Evolutionary conservation across 2,888 invertebrate genomes (phyloP).

Genomic region (Agriopis marginaria): DNA sequence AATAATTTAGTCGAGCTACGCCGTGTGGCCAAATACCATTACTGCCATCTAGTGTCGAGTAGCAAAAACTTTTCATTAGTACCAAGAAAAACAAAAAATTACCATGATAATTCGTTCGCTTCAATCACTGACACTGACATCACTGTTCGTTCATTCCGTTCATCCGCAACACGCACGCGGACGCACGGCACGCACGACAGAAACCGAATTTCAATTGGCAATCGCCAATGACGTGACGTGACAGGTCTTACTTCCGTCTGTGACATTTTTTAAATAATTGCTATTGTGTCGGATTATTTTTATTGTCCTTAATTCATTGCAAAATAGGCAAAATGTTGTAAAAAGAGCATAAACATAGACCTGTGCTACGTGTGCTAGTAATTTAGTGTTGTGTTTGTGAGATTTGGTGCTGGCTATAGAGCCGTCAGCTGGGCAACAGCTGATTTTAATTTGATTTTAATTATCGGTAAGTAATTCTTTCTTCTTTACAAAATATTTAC

Average conservation of each 20-base stretch:
- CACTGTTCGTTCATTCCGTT: neutral
- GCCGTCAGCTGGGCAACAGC: constrained; percentile 22
- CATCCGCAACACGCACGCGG: too few relatives aligned
- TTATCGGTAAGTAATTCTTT: constrained; percentile 5
- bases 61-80: neutral
- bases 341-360: neutral
- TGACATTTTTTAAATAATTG: constrained; percentile 1
- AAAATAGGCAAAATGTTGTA: constrained; percentile 4
- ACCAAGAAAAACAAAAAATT: neutral
- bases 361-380: neutral
- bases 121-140: too few relatives aligned
- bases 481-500: neutral
- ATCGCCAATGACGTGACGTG: neutral
- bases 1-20: too few relatives aligned
- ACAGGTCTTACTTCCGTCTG: neutral
- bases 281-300: constrained; percentile 2
- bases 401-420: constrained; percentile 6
- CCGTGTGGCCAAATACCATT: neutral
- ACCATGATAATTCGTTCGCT: too few relatives aligned
- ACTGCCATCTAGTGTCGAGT: constrained; percentile 2
- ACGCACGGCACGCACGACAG: too few relatives aligned
- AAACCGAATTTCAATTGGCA: too few relatives aligned
- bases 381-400: constrained; percentile 23
- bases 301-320: neutral
- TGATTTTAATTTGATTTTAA: neutral